These are phyloP conservation scores for Pseudomyrmex gracilis DNA, from an alignment of 1,140 invertebrate species.

Conservation along the genomic window DNA sequence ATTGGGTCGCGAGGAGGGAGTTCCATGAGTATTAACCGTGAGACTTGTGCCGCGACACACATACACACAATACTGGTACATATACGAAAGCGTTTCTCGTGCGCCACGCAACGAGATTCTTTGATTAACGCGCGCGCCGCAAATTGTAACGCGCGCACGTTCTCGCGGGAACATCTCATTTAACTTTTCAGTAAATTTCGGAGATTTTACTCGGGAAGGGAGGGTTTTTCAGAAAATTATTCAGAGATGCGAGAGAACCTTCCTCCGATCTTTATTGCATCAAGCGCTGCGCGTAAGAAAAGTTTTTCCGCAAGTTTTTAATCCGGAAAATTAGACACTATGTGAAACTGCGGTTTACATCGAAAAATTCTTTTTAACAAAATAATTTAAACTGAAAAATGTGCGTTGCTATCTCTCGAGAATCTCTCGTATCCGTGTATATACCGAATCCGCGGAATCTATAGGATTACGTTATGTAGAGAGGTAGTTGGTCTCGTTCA, in stretches of 20 bases:
- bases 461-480: constrained; percentile 3
- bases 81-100: constrained; percentile 21
- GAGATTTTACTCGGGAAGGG: no score
- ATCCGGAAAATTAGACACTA: background rate
- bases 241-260: background rate
- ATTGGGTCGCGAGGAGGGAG: constrained; percentile 65
- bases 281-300: no score
- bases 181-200: background rate
- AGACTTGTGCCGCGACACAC: constrained; percentile 30
- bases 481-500: constrained; percentile 21
- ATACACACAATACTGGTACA: background rate
- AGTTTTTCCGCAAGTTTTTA: background rate
- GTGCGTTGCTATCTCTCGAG: background rate
- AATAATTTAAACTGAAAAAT: background rate
- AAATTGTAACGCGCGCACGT: background rate
- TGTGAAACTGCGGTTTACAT: background rate
- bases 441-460: constrained; percentile 3
- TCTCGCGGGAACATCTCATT: constrained; percentile 12
- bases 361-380: background rate
- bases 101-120: constrained; percentile 31
- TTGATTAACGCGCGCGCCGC: constrained; percentile 27
- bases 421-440: background rate
- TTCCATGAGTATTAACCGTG: constrained; percentile 67
- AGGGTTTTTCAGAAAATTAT: constrained; percentile 11
- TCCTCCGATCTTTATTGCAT: no score